Evolutionary conservation across 2,113 vertebrate species (phyloP).

Genomic region (Colossoma macropomum): DNA sequence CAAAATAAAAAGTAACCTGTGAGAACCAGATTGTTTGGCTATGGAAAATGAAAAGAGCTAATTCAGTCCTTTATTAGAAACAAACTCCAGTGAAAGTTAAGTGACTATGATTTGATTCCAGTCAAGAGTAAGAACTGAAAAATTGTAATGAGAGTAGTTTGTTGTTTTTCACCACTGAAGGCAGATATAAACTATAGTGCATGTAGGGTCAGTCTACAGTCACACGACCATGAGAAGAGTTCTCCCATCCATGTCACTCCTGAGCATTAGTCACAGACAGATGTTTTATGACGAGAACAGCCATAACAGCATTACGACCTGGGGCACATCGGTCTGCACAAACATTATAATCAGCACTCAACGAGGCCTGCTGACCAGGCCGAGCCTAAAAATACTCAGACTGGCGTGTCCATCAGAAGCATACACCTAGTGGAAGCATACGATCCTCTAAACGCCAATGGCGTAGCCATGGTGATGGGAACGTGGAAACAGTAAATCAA

Average conservation of each 20-base stretch:
- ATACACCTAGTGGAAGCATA: constrained; percentile 54
- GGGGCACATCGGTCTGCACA: constrained; percentile 64
- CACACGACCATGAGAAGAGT: constrained; percentile 55
- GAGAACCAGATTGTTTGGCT: too few species aligned
- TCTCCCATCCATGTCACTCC: constrained; percentile 62
- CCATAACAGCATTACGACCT: constrained; percentile 61
- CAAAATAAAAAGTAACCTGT: too few species aligned
- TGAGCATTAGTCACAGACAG: constrained; percentile 67
- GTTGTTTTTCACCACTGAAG: not conserved
- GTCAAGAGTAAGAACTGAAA: too few species aligned
- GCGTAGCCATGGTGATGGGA: constrained; percentile 58
- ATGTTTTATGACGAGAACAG: constrained; percentile 65
- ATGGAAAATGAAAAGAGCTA: too few species aligned
- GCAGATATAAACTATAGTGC: not conserved
- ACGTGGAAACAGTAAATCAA: constrained; percentile 63
- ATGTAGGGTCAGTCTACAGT: constrained; percentile 41
- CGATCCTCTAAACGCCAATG: constrained; percentile 59
- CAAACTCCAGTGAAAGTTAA: too few species aligned
- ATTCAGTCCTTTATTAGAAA: too few species aligned
- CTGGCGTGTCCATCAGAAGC: constrained; percentile 60
- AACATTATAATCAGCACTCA: constrained; percentile 75
- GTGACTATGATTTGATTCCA: too few species aligned
- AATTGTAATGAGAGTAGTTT: too few species aligned
- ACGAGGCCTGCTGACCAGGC: constrained; percentile 63
- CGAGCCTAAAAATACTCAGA: constrained; percentile 69